Evolutionary conservation across 2,797 vertebrate species (phyloP), one percentile per base, ranked within the genome.

Genomic region (Scarus forsteni): DNA sequence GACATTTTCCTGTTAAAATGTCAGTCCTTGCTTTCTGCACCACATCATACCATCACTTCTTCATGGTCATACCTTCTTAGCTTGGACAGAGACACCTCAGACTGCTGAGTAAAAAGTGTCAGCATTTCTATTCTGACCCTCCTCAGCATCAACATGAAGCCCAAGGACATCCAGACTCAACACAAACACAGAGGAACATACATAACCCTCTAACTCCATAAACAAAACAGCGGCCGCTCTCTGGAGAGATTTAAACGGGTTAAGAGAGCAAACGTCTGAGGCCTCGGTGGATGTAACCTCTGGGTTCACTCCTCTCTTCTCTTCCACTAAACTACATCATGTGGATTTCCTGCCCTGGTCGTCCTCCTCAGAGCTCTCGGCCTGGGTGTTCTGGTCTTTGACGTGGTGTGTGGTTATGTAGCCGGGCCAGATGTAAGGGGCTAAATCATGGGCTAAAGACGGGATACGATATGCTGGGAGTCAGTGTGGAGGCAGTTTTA

Each of bases 321-420:
- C 58, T 16, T 0, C 40, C 35, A 12, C 74, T 63, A 54, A 19
- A 16, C 56, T 61, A 57, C 79, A 69, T 66, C 59, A 70, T 75
- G 70, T 64, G 57, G 70, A 77, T 75, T 78, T 83, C 57, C 73
- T 63, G 71, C 35, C 34, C 11, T 36, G 16, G 53, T 50, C 58
- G 66, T 81, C 67, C 75, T 77, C 48, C 51, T 67, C 34, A 3
- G 50, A 69, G 54, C 42, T 64, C 50, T 63, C 52, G 19, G 54
- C 35, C 59, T 62, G 85, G 81, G 79, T 80, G 84, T 81, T 85
- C 75, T 60, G 6, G 70, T 7, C 36, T 74, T 73, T 78, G 78
- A 87, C 49, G 70, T 52, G 63, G 68, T 85, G 63, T 79, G 78
- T 62, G 70, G 70, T 76, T 54, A 34, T 38, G 64, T 10, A 66